phyloP scores from a whole-genome alignment of 1,140 invertebrate species.

The Saccostrea cuccullata region DNA sequence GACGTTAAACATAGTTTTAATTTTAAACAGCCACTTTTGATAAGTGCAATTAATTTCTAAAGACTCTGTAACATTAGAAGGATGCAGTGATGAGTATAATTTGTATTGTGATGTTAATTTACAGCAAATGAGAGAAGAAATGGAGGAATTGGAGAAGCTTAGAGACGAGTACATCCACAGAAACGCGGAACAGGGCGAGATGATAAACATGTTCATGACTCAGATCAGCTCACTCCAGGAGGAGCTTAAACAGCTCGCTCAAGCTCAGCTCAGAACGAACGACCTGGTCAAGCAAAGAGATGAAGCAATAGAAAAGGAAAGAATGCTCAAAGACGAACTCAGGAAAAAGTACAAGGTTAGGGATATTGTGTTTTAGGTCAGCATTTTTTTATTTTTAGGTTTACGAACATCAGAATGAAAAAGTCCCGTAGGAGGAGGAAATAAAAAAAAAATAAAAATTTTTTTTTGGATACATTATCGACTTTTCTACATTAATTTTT shows the following conservation, averaged over 20 bases:
- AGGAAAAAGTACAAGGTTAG: conserved; percentile 71
- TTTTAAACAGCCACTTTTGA: no score
- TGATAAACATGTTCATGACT: conserved; percentile 71
- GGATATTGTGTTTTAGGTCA: not conserved
- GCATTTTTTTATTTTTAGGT: no score
- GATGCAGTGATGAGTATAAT: not conserved
- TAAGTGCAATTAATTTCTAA: no score
- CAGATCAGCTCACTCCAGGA: conserved; percentile 73
- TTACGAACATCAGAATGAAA: no score
- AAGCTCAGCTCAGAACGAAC: conserved; percentile 68
- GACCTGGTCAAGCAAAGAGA: conserved; percentile 69
- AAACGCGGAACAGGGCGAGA: conserved; percentile 74
- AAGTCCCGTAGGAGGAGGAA: no score
- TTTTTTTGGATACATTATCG: no score
- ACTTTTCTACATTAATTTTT: no score
- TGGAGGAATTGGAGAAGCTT: conserved; percentile 71
- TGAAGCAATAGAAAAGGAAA: conserved; percentile 69
- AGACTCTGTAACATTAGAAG: no score
- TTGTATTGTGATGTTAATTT: conserved; percentile 31
- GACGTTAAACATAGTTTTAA: no score
- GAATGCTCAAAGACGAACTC: conserved; percentile 68
- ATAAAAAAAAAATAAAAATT: no score
- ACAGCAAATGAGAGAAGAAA: conserved; percentile 70
- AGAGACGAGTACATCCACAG: conserved; percentile 73
- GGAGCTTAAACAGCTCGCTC: conserved; percentile 70